phyloP scores from a whole-genome alignment of 2,888 invertebrate genomes.

The Agonopterix subpropinquella region DNA sequence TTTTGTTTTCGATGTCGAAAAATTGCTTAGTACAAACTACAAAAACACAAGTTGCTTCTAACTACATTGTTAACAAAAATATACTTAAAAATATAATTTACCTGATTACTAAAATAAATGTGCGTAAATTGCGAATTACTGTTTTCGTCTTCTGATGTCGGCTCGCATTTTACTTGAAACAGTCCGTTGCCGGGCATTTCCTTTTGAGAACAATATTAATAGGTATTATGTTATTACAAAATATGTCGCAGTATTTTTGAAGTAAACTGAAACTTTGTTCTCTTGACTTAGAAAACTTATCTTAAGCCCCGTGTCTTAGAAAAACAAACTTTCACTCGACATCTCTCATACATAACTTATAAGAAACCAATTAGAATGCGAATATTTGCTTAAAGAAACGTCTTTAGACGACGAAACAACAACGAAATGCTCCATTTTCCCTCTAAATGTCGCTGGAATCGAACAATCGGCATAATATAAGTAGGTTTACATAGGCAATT shows the following conservation, averaged over 20 bases:
- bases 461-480: conserved; percentile 45
- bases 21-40: too few species aligned
- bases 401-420: conserved; percentile 22
- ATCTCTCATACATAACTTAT: neutral
- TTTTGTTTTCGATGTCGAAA: too few species aligned
- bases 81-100: conserved; percentile 14
- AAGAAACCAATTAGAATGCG: conserved; percentile 5
- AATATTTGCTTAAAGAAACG: conserved; percentile 11
- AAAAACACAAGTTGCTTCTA: too few species aligned
- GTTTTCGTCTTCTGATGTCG: conserved; percentile 55
- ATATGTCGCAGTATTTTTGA: neutral
- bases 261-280: neutral
- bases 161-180: conserved; percentile 54
- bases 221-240: neutral
- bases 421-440: conserved; percentile 30
- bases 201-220: conserved; percentile 17
- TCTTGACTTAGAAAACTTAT: too few species aligned
- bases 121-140: conserved; percentile 40
- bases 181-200: conserved; percentile 55
- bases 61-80: too few species aligned
- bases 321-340: conserved; percentile 5
- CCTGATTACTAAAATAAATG: conserved; percentile 39
- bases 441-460: conserved; percentile 41
- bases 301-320: neutral
- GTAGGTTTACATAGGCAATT: conserved; percentile 66